These are phyloP conservation scores for Ornithoptera priamus DNA, from an alignment of 2,888 invertebrate genomes.

Conservation along the genomic window DNA sequence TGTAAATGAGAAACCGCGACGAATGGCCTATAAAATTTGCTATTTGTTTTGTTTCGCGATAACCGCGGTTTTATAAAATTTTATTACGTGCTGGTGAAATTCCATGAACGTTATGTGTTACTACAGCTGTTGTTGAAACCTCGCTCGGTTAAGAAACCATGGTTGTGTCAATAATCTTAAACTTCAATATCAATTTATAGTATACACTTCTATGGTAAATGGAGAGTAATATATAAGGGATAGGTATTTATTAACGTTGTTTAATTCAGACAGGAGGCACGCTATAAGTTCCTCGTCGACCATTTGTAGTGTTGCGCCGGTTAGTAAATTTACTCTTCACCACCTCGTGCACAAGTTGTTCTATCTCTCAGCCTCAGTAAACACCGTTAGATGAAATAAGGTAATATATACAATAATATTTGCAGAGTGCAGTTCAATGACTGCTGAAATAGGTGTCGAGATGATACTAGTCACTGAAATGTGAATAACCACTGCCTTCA, in stretches of 20 bases:
- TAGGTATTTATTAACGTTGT: too few relatives aligned
- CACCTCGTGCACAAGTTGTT: too few relatives aligned
- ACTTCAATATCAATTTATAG: not conserved
- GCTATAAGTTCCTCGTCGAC: too few relatives aligned
- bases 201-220: not conserved
- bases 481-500: too few relatives aligned
- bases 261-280: too few relatives aligned
- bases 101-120: slow-evolving; percentile 43
- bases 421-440: too few relatives aligned
- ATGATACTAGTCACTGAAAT: too few relatives aligned
- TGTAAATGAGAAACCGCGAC: slow-evolving; percentile 74
- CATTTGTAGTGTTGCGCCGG: too few relatives aligned
- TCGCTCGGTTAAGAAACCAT: slow-evolving; percentile 25
- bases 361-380: too few relatives aligned
- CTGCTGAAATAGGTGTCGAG: not conserved
- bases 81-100: slow-evolving; percentile 60
- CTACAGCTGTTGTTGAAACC: slow-evolving; percentile 36
- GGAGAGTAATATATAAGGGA: not conserved
- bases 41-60: slow-evolving; percentile 77
- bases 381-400: too few relatives aligned
- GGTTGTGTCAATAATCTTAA: slow-evolving; percentile 12
- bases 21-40: slow-evolving; percentile 71
- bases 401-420: too few relatives aligned
- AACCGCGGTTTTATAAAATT: slow-evolving; percentile 72
- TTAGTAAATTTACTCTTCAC: too few relatives aligned